Conservation (phyloP, 2,797 vertebrate species). For the Picus viridis region DNA sequence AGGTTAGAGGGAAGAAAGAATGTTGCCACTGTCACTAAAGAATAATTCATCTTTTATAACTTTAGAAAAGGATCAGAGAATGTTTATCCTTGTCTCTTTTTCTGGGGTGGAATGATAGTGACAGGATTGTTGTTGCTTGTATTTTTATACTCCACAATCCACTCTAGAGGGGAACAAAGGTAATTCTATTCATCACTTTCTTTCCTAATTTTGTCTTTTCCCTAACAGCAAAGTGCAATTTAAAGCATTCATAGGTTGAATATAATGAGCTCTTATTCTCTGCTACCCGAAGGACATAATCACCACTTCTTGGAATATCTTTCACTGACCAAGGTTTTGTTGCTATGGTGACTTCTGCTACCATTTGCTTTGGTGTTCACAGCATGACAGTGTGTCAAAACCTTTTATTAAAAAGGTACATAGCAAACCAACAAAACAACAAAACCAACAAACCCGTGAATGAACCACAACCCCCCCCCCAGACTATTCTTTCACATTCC, state of each 20-base stretch:
- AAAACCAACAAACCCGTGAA: no score
- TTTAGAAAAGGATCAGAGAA: neutral
- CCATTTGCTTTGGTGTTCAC: conserved; percentile 34
- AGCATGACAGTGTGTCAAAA: neutral
- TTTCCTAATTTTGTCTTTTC: neutral
- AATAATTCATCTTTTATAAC: neutral
- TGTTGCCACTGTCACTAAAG: neutral
- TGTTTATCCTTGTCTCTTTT: neutral
- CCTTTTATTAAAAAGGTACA: neutral
- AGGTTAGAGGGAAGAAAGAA: neutral
- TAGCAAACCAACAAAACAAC: neutral
- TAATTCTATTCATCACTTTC: neutral
- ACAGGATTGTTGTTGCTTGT: neutral
- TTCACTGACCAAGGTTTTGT: conserved; percentile 45
- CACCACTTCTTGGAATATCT: conserved; percentile 30
- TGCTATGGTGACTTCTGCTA: conserved; percentile 48
- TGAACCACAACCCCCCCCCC: neutral
- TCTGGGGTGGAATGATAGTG: neutral
- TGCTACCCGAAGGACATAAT: conserved; percentile 30
- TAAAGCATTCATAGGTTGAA: neutral
- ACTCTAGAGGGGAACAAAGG: neutral
- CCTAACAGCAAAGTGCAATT: conserved; percentile 8
- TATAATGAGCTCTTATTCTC: conserved; percentile 13
- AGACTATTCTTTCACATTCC: neutral
- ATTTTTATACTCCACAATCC: neutral